Evolutionary conservation across 2,797 vertebrate genomes (phyloP).

Genomic region (Cossypha niveicapilla): DNA sequence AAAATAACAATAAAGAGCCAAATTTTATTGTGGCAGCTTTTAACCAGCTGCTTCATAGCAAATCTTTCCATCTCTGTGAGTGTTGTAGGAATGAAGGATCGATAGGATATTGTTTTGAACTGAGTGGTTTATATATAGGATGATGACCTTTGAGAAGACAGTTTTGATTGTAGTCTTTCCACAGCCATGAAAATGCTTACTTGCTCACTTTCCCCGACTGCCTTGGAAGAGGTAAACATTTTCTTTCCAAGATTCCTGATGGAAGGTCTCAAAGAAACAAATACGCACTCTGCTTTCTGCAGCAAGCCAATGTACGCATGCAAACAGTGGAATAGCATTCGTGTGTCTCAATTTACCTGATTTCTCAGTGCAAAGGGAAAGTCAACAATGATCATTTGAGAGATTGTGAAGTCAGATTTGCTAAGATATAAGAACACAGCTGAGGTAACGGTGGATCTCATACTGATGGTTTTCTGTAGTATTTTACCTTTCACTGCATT

Average conservation of each 20-base stretch:
- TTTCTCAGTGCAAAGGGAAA: not conserved
- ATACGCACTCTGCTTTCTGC: accelerated
- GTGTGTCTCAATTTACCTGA: not conserved
- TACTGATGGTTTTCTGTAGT: not conserved
- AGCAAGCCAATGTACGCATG: not conserved
- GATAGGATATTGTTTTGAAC: not conserved
- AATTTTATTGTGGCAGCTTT: not conserved
- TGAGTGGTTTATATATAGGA: not conserved
- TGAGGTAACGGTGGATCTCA: not conserved
- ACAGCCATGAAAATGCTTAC: not conserved
- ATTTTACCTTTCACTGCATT: not conserved
- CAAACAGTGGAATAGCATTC: not conserved
- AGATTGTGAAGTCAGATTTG: not conserved
- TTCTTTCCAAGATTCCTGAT: not conserved
- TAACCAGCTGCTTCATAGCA: not conserved
- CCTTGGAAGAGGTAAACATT: not conserved
- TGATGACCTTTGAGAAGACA: not conserved
- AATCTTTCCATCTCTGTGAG: not conserved
- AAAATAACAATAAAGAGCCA: not conserved
- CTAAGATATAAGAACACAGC: not conserved
- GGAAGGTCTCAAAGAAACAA: not conserved
- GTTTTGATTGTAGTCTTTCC: not conserved
- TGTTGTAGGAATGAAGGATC: not conserved
- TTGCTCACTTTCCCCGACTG: not conserved
- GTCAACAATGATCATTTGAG: not conserved